A percentile compares a stretch with the other conserved stretches of the same genome.
These are phyloP conservation scores for Apogon talboti DNA, from an alignment of 2,797 vertebrate genomes.

Conservation along the genomic window DNA sequence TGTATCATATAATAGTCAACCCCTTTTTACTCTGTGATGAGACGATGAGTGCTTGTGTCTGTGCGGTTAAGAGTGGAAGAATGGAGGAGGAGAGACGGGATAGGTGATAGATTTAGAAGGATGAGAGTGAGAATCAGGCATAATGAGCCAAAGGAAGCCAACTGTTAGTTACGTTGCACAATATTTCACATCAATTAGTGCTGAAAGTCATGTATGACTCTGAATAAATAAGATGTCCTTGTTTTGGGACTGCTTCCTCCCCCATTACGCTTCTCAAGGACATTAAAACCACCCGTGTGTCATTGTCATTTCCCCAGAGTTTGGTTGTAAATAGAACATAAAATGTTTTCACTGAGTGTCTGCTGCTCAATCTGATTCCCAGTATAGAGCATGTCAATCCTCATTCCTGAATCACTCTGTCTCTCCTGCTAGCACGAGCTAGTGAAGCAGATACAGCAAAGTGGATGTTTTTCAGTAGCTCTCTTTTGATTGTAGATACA, in stretches of 20 bases:
- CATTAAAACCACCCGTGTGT: constrained; percentile 62
- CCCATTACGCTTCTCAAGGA: constrained; percentile 58
- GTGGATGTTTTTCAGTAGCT: constrained; percentile 7
- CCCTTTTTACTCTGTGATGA: constrained; percentile 61
- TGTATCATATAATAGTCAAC: constrained; percentile 31
- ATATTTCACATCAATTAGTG: constrained; percentile 73
- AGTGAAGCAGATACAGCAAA: constrained; percentile 20
- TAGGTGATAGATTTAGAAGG: constrained; percentile 63
- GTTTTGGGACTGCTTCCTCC: constrained; percentile 53
- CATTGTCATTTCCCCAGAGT: constrained; percentile 52
- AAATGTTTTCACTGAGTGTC: constrained; percentile 47
- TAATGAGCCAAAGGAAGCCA: constrained; percentile 70
- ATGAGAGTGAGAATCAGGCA: constrained; percentile 58
- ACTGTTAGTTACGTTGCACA: constrained; percentile 60
- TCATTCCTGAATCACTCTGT: constrained; percentile 20
- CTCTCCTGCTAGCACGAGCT: constrained; percentile 3
- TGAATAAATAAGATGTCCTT: constrained; percentile 71
- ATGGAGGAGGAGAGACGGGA: constrained; percentile 53
- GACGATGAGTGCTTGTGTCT: constrained; percentile 35
- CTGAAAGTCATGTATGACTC: constrained; percentile 63
- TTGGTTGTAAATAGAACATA: constrained; percentile 57
- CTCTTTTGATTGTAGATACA: constrained; percentile 29
- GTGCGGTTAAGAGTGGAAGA: constrained; percentile 45
- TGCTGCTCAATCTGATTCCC: constrained; percentile 49
- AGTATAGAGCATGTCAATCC: constrained; percentile 28